These are phyloP conservation scores for Ochlodes sylvanus DNA, from an alignment of 2,888 invertebrate species.

Conservation along the genomic window DNA sequence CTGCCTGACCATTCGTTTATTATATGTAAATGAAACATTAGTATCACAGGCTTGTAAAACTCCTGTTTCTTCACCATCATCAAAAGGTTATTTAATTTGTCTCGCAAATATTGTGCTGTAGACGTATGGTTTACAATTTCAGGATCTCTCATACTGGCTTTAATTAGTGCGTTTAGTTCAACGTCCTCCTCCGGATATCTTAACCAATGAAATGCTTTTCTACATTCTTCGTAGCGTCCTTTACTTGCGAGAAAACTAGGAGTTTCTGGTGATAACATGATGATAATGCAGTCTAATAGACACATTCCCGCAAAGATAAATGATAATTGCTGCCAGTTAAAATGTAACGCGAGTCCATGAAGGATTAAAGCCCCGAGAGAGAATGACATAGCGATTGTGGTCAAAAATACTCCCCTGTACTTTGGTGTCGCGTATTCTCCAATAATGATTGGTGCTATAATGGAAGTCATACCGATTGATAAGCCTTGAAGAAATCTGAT, in stretches of 20 bases:
- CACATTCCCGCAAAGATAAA: conserved; percentile 23
- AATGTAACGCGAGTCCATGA: conserved; percentile 24
- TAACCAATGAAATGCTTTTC: conserved; percentile 35
- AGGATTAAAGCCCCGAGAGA: conserved; percentile 32
- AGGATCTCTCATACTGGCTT: conserved; percentile 11
- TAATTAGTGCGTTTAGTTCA: conserved; percentile 38
- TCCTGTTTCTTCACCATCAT: conserved; percentile 57
- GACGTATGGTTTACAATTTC: background rate
- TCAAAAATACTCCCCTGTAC: conserved; percentile 39
- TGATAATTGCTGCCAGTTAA: conserved; percentile 36
- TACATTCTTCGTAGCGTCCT: conserved; percentile 37
- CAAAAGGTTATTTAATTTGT: conserved; percentile 47
- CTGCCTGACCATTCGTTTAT: conserved; percentile 87
- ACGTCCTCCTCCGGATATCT: conserved; percentile 33
- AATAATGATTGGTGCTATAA: conserved; percentile 49
- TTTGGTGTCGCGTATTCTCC: conserved; percentile 41
- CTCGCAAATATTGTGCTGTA: background rate
- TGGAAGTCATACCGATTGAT: conserved; percentile 75
- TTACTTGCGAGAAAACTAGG: conserved; percentile 33
- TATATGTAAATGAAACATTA: conserved; percentile 85
- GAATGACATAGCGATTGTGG: conserved; percentile 24
- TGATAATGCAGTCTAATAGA: conserved; percentile 28
- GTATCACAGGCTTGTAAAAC: conserved; percentile 82
- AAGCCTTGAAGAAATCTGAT: conserved; percentile 66
- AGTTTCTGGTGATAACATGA: conserved; percentile 37